phyloP scores from a whole-genome alignment of 1,140 invertebrate genomes.

The Drosophila kohkoa region DNA sequence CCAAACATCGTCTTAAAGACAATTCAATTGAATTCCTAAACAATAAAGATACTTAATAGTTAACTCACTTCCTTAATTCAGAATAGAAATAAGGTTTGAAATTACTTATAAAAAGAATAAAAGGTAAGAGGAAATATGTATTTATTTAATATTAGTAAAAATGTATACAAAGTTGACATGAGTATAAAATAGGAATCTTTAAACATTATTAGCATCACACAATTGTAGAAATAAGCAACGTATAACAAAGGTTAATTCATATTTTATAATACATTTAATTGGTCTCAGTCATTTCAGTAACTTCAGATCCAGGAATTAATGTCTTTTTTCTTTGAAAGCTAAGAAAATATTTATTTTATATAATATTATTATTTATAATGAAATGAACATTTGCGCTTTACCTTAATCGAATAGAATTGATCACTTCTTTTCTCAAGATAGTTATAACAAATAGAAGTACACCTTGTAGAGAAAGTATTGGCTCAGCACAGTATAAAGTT shows the following conservation, averaged over 20 bases:
- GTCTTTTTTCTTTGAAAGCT: background rate
- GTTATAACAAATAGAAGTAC: constrained; percentile 1
- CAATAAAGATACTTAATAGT: too few relatives aligned
- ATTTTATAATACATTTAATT: background rate
- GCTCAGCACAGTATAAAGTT: background rate
- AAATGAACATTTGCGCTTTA: background rate
- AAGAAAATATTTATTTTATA: background rate
- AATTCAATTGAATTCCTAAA: background rate
- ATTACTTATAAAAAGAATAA: too few relatives aligned
- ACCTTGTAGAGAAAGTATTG: constrained; percentile 5
- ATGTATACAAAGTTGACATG: too few relatives aligned
- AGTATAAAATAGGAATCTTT: too few relatives aligned
- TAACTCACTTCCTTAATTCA: too few relatives aligned
- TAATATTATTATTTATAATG: background rate
- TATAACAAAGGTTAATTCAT: too few relatives aligned
- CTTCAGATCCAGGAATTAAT: background rate
- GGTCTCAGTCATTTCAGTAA: background rate
- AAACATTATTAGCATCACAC: too few relatives aligned
- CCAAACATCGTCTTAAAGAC: constrained; percentile 4
- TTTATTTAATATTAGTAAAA: too few relatives aligned
- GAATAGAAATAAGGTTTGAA: too few relatives aligned
- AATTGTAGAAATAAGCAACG: too few relatives aligned
- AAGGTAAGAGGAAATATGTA: too few relatives aligned
- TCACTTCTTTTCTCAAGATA: background rate
- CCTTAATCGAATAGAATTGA: background rate